These are phyloP conservation scores for Malthinus flaveolus DNA, from an alignment of 2,888 invertebrate species.

Conservation along the genomic window DNA sequence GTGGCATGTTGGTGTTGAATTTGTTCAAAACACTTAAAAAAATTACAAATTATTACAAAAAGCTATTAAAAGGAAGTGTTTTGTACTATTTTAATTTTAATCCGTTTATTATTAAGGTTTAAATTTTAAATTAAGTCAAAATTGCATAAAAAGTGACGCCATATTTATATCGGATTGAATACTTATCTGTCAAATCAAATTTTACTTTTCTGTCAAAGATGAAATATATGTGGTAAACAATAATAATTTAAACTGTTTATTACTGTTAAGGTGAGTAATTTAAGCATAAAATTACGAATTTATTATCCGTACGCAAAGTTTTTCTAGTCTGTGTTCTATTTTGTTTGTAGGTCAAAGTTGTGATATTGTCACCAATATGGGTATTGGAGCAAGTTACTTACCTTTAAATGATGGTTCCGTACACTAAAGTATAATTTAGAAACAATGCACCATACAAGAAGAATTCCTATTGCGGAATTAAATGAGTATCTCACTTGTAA, in stretches of 20 bases:
- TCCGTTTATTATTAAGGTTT: too few species aligned
- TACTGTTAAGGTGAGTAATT: conserved; percentile 2
- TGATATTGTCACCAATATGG: conserved; percentile 49
- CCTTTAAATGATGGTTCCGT: conserved; percentile 24
- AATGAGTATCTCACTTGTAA: conserved; percentile 71
- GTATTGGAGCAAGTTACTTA: conserved; percentile 35
- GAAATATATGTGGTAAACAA: conserved; percentile 49
- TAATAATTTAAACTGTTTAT: conserved; percentile 40
- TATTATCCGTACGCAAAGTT: too few species aligned
- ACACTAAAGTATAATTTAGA: conserved; percentile 15
- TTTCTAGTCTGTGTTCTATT: background rate
- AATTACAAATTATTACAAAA: background rate
- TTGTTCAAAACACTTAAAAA: conserved; percentile 16
- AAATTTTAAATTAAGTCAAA: background rate
- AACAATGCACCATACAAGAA: conserved; percentile 53
- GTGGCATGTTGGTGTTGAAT: conserved; percentile 41
- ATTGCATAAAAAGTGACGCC: conserved; percentile 39
- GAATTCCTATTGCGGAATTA: conserved; percentile 58
- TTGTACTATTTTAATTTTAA: too few species aligned
- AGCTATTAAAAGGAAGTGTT: too few species aligned
- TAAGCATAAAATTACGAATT: background rate
- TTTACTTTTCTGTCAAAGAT: conserved; percentile 47
- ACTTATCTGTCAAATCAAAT: conserved; percentile 45
- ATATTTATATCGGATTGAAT: conserved; percentile 39
- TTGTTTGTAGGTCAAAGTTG: conserved; percentile 48